Conservation (phyloP, 1,140 invertebrate genomes). For the Spodoptera litura region DNA sequence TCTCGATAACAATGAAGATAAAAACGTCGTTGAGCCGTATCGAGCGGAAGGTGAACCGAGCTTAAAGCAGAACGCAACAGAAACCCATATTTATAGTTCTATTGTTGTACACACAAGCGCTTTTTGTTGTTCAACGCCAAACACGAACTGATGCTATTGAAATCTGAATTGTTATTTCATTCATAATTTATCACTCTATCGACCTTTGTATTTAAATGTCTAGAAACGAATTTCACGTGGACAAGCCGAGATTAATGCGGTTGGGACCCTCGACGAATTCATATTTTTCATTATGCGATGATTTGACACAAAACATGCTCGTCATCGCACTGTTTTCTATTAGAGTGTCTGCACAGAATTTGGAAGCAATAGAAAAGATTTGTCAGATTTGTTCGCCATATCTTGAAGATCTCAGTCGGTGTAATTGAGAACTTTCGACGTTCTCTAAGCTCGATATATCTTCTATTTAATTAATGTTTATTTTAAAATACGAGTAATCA, state of each 20-base stretch:
- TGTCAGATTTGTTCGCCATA: not conserved
- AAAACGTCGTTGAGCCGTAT: slow-evolving; percentile 64
- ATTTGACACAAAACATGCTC: slow-evolving; percentile 73
- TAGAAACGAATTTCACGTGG: slow-evolving; percentile 67
- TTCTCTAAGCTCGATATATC: slow-evolving; percentile 7
- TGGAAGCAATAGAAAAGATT: slow-evolving; percentile 50
- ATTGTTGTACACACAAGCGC: slow-evolving; percentile 72
- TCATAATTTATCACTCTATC: slow-evolving; percentile 80
- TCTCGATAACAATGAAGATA: slow-evolving; percentile 65
- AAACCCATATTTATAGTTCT: slow-evolving; percentile 77
- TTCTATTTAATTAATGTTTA: slow-evolving; percentile 36
- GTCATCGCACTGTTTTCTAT: slow-evolving; percentile 71
- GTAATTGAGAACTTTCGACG: slow-evolving; percentile 11
- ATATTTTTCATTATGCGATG: slow-evolving; percentile 76
- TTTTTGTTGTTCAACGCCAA: slow-evolving; percentile 69
- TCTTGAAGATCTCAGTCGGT: not conserved
- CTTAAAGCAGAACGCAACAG: slow-evolving; percentile 68
- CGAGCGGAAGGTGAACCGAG: slow-evolving; percentile 64
- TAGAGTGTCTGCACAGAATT: slow-evolving; percentile 56
- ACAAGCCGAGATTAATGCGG: slow-evolving; percentile 71
- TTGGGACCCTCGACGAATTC: slow-evolving; percentile 59
- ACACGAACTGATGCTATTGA: slow-evolving; percentile 72
- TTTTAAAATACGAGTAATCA: slow-evolving; percentile 32
- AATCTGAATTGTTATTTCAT: slow-evolving; percentile 76
- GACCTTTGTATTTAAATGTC: slow-evolving; percentile 79